phyloP scores from a whole-genome alignment of 1,140 invertebrate species.

The Drosophila ambigua region DNA sequence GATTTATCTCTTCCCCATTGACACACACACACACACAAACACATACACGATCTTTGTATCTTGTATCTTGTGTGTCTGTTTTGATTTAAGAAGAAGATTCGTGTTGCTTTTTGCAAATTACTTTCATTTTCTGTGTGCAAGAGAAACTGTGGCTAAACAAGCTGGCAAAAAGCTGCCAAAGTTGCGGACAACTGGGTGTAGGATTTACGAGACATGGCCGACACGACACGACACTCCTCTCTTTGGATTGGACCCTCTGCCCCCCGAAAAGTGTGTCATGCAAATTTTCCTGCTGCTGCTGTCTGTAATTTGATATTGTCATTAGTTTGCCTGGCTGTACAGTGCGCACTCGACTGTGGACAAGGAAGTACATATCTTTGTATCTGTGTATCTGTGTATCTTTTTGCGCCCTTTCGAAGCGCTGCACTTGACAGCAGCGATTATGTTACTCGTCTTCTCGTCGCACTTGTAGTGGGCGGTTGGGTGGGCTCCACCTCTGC shows the following conservation, averaged over 20 bases:
- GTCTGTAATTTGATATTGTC: slow-evolving; percentile 77
- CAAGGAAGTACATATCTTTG: slow-evolving; percentile 69
- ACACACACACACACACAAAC: slow-evolving; percentile 12
- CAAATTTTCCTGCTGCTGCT: slow-evolving; percentile 56
- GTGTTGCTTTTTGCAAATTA: slow-evolving; percentile 67
- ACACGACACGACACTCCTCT: slow-evolving; percentile 23
- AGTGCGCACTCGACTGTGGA: slow-evolving; percentile 75
- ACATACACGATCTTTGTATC: slow-evolving; percentile 54
- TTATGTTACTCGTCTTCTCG: slow-evolving; percentile 63
- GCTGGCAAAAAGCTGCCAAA: slow-evolving; percentile 62
- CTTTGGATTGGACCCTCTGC: slow-evolving; percentile 6
- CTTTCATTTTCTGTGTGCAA: slow-evolving; percentile 65
- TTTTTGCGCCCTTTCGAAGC: slow-evolving; percentile 62
- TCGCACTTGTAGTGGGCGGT: slow-evolving; percentile 1
- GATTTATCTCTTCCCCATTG: slow-evolving; percentile 30
- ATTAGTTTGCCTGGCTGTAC: slow-evolving; percentile 59
- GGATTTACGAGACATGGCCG: slow-evolving; percentile 49
- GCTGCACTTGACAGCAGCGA: slow-evolving; percentile 76
- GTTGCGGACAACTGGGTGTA: slow-evolving; percentile 63
- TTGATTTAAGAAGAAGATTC: slow-evolving; percentile 62
- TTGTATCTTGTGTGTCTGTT: slow-evolving; percentile 22
- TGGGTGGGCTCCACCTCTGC: slow-evolving; percentile 32
- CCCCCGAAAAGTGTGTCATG: slow-evolving; percentile 69
- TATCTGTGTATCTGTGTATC: slow-evolving; percentile 63
- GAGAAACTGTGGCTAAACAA: slow-evolving; percentile 70